These are phyloP conservation scores for Eugnorisma glareosa DNA, from an alignment of 2,888 invertebrate genomes.

Conservation along the genomic window DNA sequence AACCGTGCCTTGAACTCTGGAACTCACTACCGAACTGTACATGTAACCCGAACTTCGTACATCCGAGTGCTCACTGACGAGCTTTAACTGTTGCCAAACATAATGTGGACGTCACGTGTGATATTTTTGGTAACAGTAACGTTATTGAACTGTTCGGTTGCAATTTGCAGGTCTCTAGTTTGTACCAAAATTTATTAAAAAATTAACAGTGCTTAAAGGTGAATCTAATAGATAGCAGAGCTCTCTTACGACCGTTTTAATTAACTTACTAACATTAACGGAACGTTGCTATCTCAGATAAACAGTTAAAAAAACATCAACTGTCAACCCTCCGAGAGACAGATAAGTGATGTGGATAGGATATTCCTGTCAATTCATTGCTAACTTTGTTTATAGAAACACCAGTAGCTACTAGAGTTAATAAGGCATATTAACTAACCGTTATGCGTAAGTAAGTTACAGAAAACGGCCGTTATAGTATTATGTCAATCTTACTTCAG, in stretches of 20 bases:
- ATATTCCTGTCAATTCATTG: no score
- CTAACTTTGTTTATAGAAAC: no score
- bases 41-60: background rate
- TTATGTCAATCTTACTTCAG: background rate
- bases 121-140: background rate
- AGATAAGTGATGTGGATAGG: no score
- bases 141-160: background rate
- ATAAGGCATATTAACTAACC: no score
- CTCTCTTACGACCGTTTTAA: no score
- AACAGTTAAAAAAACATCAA: no score
- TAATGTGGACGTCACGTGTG: background rate
- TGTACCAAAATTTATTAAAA: background rate
- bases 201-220: background rate
- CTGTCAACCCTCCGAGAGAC: no score
- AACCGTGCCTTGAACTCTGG: background rate
- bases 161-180: background rate
- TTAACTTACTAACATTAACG: no score
- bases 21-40: background rate
- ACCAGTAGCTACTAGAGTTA: no score
- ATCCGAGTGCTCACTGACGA: background rate
- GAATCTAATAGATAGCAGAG: background rate
- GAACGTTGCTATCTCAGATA: no score
- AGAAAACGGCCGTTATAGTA: no score
- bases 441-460: no score
- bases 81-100: background rate